Evolutionary conservation across 2,888 invertebrate species (phyloP), one percentile per base, ranked within the genome.

Genomic region (Apodemia hepburni): DNA sequence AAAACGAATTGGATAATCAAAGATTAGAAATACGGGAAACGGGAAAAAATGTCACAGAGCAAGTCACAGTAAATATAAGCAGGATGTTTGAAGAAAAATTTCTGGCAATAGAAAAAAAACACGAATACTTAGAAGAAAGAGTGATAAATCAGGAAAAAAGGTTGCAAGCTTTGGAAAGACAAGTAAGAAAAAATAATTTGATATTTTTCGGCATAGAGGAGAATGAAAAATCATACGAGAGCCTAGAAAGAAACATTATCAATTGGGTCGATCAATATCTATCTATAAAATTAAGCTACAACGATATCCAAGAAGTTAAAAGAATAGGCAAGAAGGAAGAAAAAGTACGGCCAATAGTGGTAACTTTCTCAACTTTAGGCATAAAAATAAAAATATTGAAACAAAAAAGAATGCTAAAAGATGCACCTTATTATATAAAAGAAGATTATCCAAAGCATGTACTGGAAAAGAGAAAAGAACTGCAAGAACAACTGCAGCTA

Each of bases 1-100:
- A 59, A 59, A 59, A 59, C 3, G 59, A 59, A 38, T 42, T 59
- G 18, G 59, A 59, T 42, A 42, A n/a, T 42, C 59, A 59, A 59
- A 59, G 18, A 59, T 59, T 42, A 38, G 59, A 59, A 59, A 59
- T 59, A 38, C 45, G 59, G 38, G 17, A 59, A 58, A 33, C 15
- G 12, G 9, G 33, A 33, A 58, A 7, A n/a, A 38, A 59, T 3
- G 59, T 59, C 6, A 38, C 59, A 38, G 42, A 59, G 38, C 42
- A 59, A 8, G 59, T 59, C 1, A 59, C 59, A 59, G 17, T 38
- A 6, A 59, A 59, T 38, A 59, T 59, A 18, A 15, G 38, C 7
- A 59, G 38, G 8, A 42, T 42, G n/a, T 17, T 59, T 5, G 42
- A 59, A 6, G 42, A 59, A 38, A 59, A 38, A 17, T 59, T 59